Evolutionary conservation across 1,140 invertebrate genomes (phyloP).

Genomic region (Alviniconcha marisindica): DNA sequence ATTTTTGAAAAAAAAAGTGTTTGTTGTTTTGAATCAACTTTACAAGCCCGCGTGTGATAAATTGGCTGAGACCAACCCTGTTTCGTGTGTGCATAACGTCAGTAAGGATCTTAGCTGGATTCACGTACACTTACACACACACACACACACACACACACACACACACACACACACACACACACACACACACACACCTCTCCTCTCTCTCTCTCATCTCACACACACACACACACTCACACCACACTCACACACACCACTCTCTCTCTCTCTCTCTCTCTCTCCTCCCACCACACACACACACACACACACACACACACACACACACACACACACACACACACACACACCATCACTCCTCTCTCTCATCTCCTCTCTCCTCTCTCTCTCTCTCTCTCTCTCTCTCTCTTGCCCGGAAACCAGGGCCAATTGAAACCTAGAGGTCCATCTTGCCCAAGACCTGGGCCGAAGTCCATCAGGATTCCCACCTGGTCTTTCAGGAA

Average conservation of each 20-base stretch:
- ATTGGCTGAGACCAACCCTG: too few species aligned
- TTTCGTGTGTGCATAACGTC: neutral
- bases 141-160: conserved; percentile 17
- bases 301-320: neutral
- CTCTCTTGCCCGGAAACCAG: too few species aligned
- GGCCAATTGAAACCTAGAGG: too few species aligned
- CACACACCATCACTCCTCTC: too few species aligned
- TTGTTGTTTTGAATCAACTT: too few species aligned
- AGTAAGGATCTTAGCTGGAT: neutral
- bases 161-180: conserved; percentile 2
- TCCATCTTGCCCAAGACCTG: too few species aligned
- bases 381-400: too few species aligned
- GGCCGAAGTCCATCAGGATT: too few species aligned
- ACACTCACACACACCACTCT: neutral
- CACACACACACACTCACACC: neutral
- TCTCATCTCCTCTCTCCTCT: too few species aligned
- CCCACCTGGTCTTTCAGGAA: too few species aligned
- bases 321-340: neutral
- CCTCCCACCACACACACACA: neutral
- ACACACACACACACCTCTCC: neutral
- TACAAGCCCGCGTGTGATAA: too few species aligned
- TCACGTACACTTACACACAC: neutral
- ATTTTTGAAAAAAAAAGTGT: neutral
- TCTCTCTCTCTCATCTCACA: neutral
- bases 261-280: neutral